Conservation (phyloP, 1,140 invertebrate species). For the Aplysia californica region DNA sequence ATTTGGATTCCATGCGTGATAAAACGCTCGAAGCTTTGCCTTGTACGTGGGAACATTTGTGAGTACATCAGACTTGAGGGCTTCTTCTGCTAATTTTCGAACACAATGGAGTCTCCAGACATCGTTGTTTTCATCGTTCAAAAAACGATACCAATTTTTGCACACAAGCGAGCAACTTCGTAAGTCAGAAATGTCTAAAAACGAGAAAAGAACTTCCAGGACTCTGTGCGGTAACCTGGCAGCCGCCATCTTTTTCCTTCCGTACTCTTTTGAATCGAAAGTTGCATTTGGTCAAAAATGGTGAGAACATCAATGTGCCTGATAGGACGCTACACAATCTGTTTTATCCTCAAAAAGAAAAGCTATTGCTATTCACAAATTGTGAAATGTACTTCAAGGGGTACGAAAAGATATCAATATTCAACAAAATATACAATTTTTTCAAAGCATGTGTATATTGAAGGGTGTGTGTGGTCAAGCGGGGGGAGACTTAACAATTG, state of each 20-base stretch:
- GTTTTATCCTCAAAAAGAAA: no score
- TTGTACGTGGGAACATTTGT: constrained; percentile 91
- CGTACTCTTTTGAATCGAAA: no score
- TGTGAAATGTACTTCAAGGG: no score
- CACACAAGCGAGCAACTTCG: constrained; percentile 92
- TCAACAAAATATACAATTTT: no score
- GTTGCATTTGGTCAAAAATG: no score
- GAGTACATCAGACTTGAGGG: constrained; percentile 91
- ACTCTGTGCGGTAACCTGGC: constrained; percentile 78
- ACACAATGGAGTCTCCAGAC: constrained; percentile 94
- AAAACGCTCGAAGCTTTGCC: constrained; percentile 92
- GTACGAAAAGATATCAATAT: no score
- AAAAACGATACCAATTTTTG: constrained; percentile 90
- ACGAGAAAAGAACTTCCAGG: constrained; percentile 94
- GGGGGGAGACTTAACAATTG: no score
- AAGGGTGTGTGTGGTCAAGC: no score
- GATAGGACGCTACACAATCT: no score
- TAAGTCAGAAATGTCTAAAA: constrained; percentile 87
- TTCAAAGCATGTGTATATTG: no score
- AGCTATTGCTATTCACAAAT: no score
- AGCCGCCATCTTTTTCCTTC: constrained; percentile 55
- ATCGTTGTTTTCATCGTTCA: constrained; percentile 95
- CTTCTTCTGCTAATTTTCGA: constrained; percentile 88
- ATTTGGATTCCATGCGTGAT: constrained; percentile 96
- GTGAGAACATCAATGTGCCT: no score